Conservation (phyloP, 1,140 invertebrate species). For the Drosophila lacteicornis region DNA sequence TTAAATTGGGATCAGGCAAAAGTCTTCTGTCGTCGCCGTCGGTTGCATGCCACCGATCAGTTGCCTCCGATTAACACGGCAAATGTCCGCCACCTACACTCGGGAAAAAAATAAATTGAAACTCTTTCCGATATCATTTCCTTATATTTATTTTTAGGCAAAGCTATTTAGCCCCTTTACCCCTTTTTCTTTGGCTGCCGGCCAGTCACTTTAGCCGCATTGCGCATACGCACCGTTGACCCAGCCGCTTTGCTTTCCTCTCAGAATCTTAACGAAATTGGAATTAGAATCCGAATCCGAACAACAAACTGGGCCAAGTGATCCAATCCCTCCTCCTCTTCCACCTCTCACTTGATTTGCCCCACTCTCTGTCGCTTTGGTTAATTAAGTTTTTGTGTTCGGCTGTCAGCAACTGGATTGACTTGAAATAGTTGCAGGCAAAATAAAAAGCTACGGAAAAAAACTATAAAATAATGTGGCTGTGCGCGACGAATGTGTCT, state of each 20-base stretch:
- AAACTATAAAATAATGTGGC: conserved; percentile 11
- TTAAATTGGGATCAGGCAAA: conserved; percentile 33
- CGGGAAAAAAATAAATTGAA: not conserved
- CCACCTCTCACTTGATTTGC: not conserved
- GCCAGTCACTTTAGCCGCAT: conserved; percentile 56
- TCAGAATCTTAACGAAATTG: conserved; percentile 21
- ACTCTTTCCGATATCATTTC: not conserved
- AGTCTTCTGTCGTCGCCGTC: conserved; percentile 15
- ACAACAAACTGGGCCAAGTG: conserved; percentile 40
- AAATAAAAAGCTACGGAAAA: conserved; percentile 1
- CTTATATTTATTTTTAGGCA: not conserved
- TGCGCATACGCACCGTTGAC: conserved; percentile 74
- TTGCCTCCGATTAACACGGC: conserved; percentile 38
- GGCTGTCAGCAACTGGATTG: conserved; percentile 73
- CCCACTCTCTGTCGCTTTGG: conserved; percentile 6
- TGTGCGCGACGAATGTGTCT: conserved; percentile 40
- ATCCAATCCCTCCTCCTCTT: not conserved
- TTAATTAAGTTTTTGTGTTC: conserved; percentile 78
- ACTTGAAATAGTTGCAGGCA: conserved; percentile 72
- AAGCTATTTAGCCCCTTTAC: not conserved
- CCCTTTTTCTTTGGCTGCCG: conserved; percentile 28
- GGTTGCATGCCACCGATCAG: conserved; percentile 49
- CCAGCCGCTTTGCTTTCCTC: conserved; percentile 73
- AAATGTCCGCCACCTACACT: conserved; percentile 18
- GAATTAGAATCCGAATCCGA: conserved; percentile 29